Evolutionary conservation across 2,113 vertebrate genomes (phyloP), one percentile per base, ranked within the genome.

Genomic region (Amblyopsis rosae): DNA sequence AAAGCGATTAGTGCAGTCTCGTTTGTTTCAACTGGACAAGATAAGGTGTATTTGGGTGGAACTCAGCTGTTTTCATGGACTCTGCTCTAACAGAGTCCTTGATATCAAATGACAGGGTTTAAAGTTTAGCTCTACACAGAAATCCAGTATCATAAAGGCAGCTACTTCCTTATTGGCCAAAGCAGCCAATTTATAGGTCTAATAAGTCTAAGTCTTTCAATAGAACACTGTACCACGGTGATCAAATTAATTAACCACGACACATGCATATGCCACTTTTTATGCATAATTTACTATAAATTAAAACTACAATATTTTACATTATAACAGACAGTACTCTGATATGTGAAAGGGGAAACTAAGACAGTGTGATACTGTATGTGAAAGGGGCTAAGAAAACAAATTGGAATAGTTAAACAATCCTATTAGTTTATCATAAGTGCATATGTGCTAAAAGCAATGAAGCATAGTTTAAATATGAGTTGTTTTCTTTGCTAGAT

Each of bases 41-140:
- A 88, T 86, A 77, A 79, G 56, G 57, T 72, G 51, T 41, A 73
- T 83, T 79, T 81, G 65, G 79, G 70, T 76, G 77, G 79, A 77
- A 79, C 55, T 58, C 12, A 56, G 45, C 59, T 7, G 68, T 74
- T 81, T 80, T 70, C 49, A 26, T 76, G 85, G 86, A 81, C 77
- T 87, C 73, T 77, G 75, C 65, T 73, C 65, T 51, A 70, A 81
- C 59, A 67, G 41, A 53, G 72, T 50, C 45, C 64, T 62, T 81
- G 65, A 82, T 80, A 71, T 75, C 59, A 84, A 71, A 8, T 83
- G 66, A 81, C 72, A 76, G 63, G 67, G 71, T 82, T 84, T 76
- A 76, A 83, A 85, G 79, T 82, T 80, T 58, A 72, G 73, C 54
- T 57, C 57, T 26, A 9, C 46, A 11, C 62, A 74, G 82, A 77